These are phyloP conservation scores for Vanessa atalanta DNA, from an alignment of 1,140 invertebrate genomes.

Conservation along the genomic window DNA sequence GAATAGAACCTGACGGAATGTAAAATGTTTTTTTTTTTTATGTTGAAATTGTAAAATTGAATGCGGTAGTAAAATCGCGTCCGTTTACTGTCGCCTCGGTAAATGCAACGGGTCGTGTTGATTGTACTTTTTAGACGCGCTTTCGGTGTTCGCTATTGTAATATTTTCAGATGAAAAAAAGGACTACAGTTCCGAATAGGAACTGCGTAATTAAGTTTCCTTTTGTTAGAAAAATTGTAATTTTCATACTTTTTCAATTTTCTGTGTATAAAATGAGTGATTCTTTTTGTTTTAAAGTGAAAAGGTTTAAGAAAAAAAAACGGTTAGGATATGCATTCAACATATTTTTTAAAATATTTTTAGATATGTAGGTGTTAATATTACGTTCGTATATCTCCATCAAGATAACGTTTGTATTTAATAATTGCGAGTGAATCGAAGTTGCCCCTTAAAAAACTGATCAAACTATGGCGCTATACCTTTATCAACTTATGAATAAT, in stretches of 20 bases:
- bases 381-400: too few species aligned
- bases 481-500: slow-evolving; percentile 19
- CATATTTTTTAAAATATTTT: not conserved
- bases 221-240: slow-evolving; percentile 15
- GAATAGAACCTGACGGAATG: slow-evolving; percentile 31
- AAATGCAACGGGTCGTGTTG: slow-evolving; percentile 29
- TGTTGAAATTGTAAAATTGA: slow-evolving; percentile 38
- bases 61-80: slow-evolving; percentile 37
- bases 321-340: not conserved
- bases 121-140: slow-evolving; percentile 22
- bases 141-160: slow-evolving; percentile 23
- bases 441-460: not conserved
- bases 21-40: slow-evolving; percentile 45
- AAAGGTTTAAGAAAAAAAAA: not conserved
- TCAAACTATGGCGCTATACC: not conserved
- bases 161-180: slow-evolving; percentile 30
- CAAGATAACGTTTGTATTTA: too few species aligned
- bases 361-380: too few species aligned
- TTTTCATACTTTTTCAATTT: slow-evolving; percentile 8
- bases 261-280: not conserved
- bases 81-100: slow-evolving; percentile 24
- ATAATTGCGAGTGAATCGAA: not conserved
- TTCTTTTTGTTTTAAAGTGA: not conserved
- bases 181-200: slow-evolving; percentile 21
- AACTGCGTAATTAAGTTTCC: slow-evolving; percentile 27